Evolutionary conservation across 2,113 vertebrate genomes (phyloP).

Genomic region (Pseudopipra pipra): DNA sequence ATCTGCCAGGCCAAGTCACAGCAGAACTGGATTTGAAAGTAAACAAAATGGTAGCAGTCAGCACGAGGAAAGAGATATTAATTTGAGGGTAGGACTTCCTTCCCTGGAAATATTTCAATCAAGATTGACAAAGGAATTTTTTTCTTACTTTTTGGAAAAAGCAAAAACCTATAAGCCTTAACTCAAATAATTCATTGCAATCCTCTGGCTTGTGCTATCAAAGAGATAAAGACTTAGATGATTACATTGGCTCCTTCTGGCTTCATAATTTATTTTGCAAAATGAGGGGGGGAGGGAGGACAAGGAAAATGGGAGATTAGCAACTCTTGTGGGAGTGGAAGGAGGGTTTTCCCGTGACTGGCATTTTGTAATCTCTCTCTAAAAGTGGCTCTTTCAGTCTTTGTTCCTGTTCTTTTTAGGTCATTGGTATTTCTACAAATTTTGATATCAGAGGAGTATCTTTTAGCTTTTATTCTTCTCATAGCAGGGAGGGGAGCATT

Average conservation of each 20-base stretch:
- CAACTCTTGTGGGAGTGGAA: background rate
- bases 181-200: conserved; percentile 11
- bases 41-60: background rate
- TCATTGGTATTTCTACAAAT: background rate
- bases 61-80: background rate
- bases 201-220: background rate
- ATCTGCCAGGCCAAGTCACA: background rate
- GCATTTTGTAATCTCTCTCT: background rate
- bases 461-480: background rate
- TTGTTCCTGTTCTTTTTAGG: background rate
- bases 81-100: background rate
- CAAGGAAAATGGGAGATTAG: conserved; percentile 12
- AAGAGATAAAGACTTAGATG: conserved; percentile 17
- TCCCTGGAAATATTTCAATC: background rate
- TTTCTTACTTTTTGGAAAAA: background rate
- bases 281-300: background rate
- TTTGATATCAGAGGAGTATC: background rate
- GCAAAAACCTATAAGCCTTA: background rate
- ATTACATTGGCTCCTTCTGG: conserved; percentile 45
- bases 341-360: conserved; percentile 32
- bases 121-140: background rate
- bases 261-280: conserved; percentile 41
- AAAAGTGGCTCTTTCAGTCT: background rate
- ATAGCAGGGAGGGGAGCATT: background rate
- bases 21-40: background rate